Conservation (phyloP, 1,140 invertebrate genomes). For the Drosophila micromelanica region DNA sequence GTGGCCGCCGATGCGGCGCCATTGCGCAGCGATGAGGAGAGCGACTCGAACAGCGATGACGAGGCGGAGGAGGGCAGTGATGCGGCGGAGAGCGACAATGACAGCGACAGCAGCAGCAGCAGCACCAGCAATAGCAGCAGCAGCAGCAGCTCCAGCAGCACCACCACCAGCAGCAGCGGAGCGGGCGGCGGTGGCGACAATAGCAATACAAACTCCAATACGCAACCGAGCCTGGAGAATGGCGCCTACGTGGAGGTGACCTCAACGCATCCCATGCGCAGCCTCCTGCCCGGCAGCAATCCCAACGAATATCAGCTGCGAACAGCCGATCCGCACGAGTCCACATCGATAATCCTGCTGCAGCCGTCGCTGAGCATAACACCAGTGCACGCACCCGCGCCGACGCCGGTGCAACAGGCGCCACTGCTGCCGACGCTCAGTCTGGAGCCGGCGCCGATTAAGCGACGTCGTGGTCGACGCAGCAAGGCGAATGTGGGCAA, state of each 20-base stretch:
- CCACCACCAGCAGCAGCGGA: slow-evolving; percentile 38
- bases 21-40: slow-evolving; percentile 33
- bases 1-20: slow-evolving; percentile 33
- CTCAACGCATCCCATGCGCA: slow-evolving; percentile 43
- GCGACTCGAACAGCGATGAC: slow-evolving; percentile 25
- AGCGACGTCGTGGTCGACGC: slow-evolving; percentile 68
- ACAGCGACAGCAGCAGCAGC: slow-evolving; percentile 42
- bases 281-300: slow-evolving; percentile 32
- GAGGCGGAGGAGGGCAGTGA: slow-evolving; percentile 30
- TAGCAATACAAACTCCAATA: slow-evolving; percentile 60
- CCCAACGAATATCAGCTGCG: slow-evolving; percentile 63
- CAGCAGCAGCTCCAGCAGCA: slow-evolving; percentile 47
- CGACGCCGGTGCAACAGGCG: background rate
- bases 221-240: slow-evolving; percentile 45
- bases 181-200: slow-evolving; percentile 35
- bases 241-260: slow-evolving; percentile 27
- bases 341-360: slow-evolving; percentile 75
- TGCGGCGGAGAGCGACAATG: slow-evolving; percentile 31
- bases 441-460: slow-evolving; percentile 42
- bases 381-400: slow-evolving; percentile 8
- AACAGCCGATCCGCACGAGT: slow-evolving; percentile 62
- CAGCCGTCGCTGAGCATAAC: slow-evolving; percentile 54
- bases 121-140: slow-evolving; percentile 31
- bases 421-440: slow-evolving; percentile 10
- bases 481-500: slow-evolving; percentile 53